phyloP scores from a whole-genome alignment of 2,888 invertebrate species.

The Parascotia fuliginaria region DNA sequence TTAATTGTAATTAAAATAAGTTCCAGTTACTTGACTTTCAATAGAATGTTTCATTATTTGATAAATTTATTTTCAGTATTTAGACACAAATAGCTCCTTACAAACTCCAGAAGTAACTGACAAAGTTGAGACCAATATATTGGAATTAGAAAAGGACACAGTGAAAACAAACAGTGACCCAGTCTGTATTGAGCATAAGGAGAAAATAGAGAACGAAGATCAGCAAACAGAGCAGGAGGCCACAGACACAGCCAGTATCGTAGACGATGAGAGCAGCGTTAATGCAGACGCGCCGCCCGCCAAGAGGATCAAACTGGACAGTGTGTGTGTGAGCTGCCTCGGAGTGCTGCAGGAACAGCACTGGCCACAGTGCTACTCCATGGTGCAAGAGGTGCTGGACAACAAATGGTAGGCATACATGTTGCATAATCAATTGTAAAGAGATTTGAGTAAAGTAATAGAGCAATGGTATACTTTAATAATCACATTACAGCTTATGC shows the following conservation, averaged over 20 bases:
- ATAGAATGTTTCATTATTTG: too few species aligned
- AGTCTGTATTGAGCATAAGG: too few species aligned
- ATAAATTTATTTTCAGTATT: background rate
- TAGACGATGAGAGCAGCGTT: slow-evolving; percentile 1
- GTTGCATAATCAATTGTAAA: too few species aligned
- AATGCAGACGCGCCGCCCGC: slow-evolving; percentile 40
- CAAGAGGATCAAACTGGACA: slow-evolving; percentile 76
- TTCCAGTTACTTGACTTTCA: too few species aligned
- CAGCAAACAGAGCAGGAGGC: background rate
- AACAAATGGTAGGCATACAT: slow-evolving; percentile 74
- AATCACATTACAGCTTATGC: too few species aligned
- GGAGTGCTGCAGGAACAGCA: slow-evolving; percentile 88
- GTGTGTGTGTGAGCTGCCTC: slow-evolving; percentile 89
- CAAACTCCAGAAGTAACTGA: background rate
- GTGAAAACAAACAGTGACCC: too few species aligned
- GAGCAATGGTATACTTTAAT: too few species aligned
- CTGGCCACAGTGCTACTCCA: slow-evolving; percentile 82
- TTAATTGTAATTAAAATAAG: too few species aligned
- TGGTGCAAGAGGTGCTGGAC: slow-evolving; percentile 82
- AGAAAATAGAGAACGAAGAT: background rate
- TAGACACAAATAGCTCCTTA: background rate
- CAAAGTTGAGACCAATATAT: background rate
- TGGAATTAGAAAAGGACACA: background rate
- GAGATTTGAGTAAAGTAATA: too few species aligned
- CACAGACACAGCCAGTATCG: background rate